Percentiles rank a stretch among this genome's conserved stretches.
These are phyloP conservation scores for Heterohyrax brucei DNA, from an alignment of 2,797 vertebrate species.

Conservation along the genomic window DNA sequence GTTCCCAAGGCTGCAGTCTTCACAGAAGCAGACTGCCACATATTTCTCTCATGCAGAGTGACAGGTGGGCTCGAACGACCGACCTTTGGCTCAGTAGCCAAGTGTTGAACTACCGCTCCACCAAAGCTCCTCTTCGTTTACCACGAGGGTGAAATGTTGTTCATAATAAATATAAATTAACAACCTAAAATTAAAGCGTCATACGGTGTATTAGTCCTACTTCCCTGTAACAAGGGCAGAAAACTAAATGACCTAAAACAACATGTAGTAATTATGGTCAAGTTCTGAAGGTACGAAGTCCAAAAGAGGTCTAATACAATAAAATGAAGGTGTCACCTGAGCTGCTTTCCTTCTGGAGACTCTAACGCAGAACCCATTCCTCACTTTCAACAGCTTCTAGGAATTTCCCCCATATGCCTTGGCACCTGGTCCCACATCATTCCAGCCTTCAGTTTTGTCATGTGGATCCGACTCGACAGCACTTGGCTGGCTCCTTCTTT, in stretches of 20 bases:
- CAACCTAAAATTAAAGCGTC: not conserved
- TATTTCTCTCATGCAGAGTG: no score
- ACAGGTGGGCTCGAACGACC: no score
- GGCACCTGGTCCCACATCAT: no score
- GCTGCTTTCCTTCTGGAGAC: rapidly evolving
- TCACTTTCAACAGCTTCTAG: not conserved
- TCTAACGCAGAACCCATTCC: not conserved
- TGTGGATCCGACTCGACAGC: no score
- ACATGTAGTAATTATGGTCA: not conserved
- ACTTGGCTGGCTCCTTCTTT: not conserved
- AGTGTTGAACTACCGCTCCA: no score
- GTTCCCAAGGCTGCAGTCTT: no score
- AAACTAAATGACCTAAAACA: not conserved
- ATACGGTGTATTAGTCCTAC: not conserved
- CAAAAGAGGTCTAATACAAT: not conserved
- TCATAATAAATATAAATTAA: not conserved
- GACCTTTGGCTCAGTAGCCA: no score
- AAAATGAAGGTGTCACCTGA: not conserved
- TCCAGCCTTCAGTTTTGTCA: not conserved
- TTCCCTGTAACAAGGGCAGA: not conserved
- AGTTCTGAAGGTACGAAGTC: not conserved
- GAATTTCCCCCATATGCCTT: not conserved
- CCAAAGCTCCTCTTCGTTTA: no score
- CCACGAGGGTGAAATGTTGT: not conserved
- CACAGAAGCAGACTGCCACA: no score